Evolutionary conservation across 1,140 invertebrate species (phyloP), one percentile per base, ranked within the genome.

Genomic region (Aphelenchoides besseyi): DNA sequence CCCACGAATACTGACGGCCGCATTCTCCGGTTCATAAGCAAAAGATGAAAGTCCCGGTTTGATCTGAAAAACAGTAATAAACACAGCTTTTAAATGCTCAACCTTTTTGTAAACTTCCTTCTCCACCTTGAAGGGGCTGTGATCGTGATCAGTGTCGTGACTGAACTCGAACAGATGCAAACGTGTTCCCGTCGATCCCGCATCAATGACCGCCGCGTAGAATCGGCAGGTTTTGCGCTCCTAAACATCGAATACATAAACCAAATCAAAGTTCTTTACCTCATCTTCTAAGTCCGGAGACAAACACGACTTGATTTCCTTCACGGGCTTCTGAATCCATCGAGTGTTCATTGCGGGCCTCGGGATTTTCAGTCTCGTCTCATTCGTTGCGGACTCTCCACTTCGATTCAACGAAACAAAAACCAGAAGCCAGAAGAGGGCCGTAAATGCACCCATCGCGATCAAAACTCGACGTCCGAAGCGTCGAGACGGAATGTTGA

Each of bases 161-260:
- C 70, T 78, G 86, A 97, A 97, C 73, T 90, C 90, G 83, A 93
- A 97, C 0, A 93, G 91, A 75, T 95, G 87, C 9, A 97, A 89
- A 70, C 95, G 89, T 57, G 92, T 92, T 0, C 94, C 95, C 0
- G 95, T 97, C 28, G 92, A 95, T 12, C 95, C 95, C 0, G 94
- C 94, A 87, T 98, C 95, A 70, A 97, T 92, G 53, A 97, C 90
- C n/a, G 95, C 91, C 0, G 92, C 92, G 87, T 94, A 91, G 68
- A 92, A 90, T 1, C 81, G 75, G 28, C 83, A 82, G 26, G 76
- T 69, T 30, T 28, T 36, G 32, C 64, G 57, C 62, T 84, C 82
- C 73, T 84, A 82, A 53, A 16, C 5, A n/a, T 23, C 63, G 3
- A n/a, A 28, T 68, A 29, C 1, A 70, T 12, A n/a, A n/a, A n/a